Percentiles rank a stretch among this genome's conserved stretches.
phyloP scores from a whole-genome alignment of 1,140 invertebrate species.

The Nixonia krombeini region DNA sequence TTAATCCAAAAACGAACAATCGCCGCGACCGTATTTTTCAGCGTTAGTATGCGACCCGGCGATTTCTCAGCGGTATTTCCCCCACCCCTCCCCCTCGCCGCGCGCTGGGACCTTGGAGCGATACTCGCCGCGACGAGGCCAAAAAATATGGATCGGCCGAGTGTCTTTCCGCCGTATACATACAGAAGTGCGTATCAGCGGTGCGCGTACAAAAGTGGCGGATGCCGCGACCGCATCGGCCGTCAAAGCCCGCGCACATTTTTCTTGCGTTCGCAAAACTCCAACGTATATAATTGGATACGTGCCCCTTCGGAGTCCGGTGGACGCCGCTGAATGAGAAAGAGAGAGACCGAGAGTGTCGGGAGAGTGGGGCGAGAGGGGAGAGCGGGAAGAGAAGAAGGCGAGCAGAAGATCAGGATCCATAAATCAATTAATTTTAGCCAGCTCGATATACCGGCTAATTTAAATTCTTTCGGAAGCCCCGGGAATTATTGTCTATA shows the following conservation, averaged over 20 bases:
- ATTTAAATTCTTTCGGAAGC: conserved; percentile 70
- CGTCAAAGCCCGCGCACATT: conserved; percentile 13
- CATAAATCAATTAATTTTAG: conserved; percentile 71
- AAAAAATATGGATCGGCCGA: conserved; percentile 6
- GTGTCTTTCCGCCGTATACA: not conserved
- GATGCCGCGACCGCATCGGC: not conserved
- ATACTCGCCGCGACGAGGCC: not conserved
- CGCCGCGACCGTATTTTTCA: not conserved
- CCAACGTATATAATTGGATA: conserved; percentile 31
- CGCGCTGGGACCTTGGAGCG: not conserved
- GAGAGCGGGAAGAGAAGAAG: conserved; percentile 1
- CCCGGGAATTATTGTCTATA: conserved; percentile 53
- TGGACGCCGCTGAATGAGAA: conserved; percentile 23
- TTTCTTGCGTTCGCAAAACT: conserved; percentile 36
- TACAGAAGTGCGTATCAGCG: conserved; percentile 1
- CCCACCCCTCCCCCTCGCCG: not conserved
- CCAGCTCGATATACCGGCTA: conserved; percentile 66
- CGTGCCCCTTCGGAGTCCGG: conserved; percentile 17
- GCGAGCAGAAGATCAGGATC: conserved; percentile 47
- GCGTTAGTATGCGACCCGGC: not conserved
- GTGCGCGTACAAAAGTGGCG: not conserved
- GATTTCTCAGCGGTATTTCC: not conserved
- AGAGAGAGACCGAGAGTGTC: not conserved
- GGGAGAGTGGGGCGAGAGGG: too few relatives aligned
- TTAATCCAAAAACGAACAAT: too few relatives aligned